Percentiles rank a stretch among this genome's conserved stretches.
These are phyloP conservation scores for Nothobranchius kuhntae DNA, from an alignment of 2,113 vertebrate genomes.

Conservation along the genomic window DNA sequence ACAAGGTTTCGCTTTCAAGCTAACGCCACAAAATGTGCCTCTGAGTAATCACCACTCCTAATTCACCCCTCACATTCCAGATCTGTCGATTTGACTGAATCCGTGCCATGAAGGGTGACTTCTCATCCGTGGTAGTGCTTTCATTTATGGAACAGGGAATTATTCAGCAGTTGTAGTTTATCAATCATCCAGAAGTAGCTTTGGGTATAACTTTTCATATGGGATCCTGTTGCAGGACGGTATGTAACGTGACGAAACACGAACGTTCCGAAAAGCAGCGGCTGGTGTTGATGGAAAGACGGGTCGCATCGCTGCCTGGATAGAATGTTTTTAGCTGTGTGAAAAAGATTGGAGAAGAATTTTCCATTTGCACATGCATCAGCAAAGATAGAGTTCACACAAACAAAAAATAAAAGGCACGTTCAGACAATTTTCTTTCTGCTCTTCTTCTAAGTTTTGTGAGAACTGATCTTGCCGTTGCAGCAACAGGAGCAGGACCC, in stretches of 20 bases:
- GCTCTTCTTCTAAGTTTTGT: too few species aligned
- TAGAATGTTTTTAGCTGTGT: constrained; percentile 10
- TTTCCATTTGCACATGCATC: constrained; percentile 4
- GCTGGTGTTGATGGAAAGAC: constrained; percentile 28
- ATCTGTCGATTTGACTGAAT: constrained; percentile 29
- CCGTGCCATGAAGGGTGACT: neutral
- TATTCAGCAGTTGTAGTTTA: constrained; percentile 19
- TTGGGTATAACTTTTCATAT: neutral
- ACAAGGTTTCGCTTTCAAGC: constrained; percentile 59
- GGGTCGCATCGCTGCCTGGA: constrained; percentile 26
- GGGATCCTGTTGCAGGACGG: neutral
- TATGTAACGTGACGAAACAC: constrained; percentile 15
- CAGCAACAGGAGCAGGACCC: constrained; percentile 98
- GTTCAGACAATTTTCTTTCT: too few species aligned
- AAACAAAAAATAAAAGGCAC: too few species aligned
- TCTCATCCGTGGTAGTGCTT: constrained; percentile 6
- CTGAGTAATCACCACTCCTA: constrained; percentile 15
- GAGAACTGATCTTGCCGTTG: neutral
- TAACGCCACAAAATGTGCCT: constrained; percentile 12
- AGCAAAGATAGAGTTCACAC: neutral
- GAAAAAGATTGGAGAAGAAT: constrained; percentile 30
- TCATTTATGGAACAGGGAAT: constrained; percentile 4
- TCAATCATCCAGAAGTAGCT: constrained; percentile 20
- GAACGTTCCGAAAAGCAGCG: constrained; percentile 1
- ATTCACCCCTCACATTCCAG: constrained; percentile 19